Evolutionary conservation across 2,888 invertebrate genomes (phyloP).

Genomic region (Mythimna albipuncta): DNA sequence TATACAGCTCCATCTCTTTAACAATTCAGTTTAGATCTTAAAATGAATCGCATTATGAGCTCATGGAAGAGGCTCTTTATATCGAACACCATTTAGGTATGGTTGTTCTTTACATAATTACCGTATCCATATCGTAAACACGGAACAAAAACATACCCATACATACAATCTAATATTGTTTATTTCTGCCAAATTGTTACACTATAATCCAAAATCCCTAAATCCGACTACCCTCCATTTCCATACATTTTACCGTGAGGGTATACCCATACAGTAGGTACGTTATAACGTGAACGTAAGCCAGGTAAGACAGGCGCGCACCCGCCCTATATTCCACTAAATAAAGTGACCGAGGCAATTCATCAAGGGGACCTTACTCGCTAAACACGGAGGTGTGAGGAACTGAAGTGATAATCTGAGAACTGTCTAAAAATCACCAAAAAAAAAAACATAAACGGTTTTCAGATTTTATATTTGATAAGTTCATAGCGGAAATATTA

Average conservation of each 20-base stretch:
- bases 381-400: constrained; percentile 11
- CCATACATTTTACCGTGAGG: constrained; percentile 19
- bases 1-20: too few relatives aligned
- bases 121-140: background rate
- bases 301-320: constrained; percentile 52
- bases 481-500: too few relatives aligned
- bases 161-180: background rate
- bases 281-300: constrained; percentile 31
- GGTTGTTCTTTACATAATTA: background rate
- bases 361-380: constrained; percentile 59
- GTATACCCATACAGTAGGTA: background rate
- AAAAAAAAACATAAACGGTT: background rate
- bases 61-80: too few relatives aligned
- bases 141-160: background rate
- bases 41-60: too few relatives aligned
- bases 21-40: too few relatives aligned
- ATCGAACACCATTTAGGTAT: too few relatives aligned
- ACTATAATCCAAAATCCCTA: background rate
- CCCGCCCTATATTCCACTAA: constrained; percentile 52
- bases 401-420: constrained; percentile 14
- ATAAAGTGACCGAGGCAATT: constrained; percentile 66
- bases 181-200: constrained; percentile 3
- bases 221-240: constrained; percentile 10
- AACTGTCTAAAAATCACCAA: background rate
- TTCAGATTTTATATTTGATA: too few relatives aligned